Conservation (phyloP, 2,797 vertebrate species). For the Kryptopterus vitreolus region DNA sequence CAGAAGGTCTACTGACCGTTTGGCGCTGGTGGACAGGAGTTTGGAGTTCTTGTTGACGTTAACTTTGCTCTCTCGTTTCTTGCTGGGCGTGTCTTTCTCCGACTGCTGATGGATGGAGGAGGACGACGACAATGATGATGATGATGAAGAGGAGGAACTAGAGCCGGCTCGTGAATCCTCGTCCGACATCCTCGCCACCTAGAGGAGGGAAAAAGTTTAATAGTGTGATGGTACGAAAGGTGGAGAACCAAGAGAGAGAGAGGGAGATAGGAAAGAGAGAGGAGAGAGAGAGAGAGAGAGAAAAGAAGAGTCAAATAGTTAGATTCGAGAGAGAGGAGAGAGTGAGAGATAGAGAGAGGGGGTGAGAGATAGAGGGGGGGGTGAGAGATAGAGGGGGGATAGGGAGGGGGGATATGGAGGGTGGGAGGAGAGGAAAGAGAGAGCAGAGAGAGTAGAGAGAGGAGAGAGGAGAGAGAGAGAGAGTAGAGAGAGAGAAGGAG, state of each 20-base stretch:
- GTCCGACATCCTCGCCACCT: conserved; percentile 91
- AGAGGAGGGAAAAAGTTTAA: conserved; percentile 1
- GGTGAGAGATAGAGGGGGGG: too few species aligned
- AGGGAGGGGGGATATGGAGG: too few species aligned
- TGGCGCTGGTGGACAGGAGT: conserved; percentile 93
- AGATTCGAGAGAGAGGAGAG: too few species aligned
- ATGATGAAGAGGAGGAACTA: conserved; percentile 89
- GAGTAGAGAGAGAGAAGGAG: neutral
- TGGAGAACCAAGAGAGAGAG: too few species aligned
- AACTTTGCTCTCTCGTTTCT: conserved; percentile 91
- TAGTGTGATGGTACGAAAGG: neutral
- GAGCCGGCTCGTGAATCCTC: conserved; percentile 98
- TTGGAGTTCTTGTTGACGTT: conserved; percentile 98
- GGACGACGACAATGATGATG: conserved; percentile 86
- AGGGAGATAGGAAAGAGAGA: neutral
- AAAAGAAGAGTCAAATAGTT: too few species aligned
- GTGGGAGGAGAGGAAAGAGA: too few species aligned
- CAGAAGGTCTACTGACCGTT: conserved; percentile 75
- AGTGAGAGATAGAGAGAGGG: too few species aligned
- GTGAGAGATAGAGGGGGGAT: neutral
- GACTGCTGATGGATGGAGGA: conserved; percentile 86
- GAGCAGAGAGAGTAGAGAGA: neutral
- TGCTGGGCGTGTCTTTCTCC: conserved; percentile 75
- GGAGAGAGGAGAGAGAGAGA: conserved; percentile 19
- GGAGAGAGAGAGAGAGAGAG: too few species aligned